phyloP scores from a whole-genome alignment of 2,113 vertebrate genomes.

The Oxygymnocypris stewartii region DNA sequence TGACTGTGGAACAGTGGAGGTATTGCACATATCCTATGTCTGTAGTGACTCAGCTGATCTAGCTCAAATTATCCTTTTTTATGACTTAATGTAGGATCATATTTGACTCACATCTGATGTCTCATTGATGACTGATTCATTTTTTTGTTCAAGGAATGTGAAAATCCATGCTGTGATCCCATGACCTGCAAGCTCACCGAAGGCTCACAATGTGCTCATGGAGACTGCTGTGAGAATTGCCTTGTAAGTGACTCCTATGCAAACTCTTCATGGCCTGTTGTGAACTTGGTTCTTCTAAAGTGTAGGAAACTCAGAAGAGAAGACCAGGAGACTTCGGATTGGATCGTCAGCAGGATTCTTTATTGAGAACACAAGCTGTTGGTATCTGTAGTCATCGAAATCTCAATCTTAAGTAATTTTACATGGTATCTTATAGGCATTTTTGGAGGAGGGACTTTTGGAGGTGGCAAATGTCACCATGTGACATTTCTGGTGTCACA shows the following conservation, averaged over 20 bases:
- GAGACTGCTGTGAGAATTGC: slow-evolving; percentile 83
- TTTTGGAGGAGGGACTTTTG: too few species aligned
- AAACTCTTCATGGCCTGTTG: too few species aligned
- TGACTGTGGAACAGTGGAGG: slow-evolving; percentile 83
- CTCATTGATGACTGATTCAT: slow-evolving; percentile 25
- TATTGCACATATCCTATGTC: slow-evolving; percentile 55
- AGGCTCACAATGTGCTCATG: slow-evolving; percentile 79
- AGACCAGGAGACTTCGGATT: too few species aligned
- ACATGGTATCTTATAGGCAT: too few species aligned
- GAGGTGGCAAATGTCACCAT: too few species aligned
- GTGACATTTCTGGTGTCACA: too few species aligned
- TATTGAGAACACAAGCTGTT: too few species aligned
- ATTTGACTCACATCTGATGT: not conserved
- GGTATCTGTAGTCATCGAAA: too few species aligned
- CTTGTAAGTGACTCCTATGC: slow-evolving; percentile 68
- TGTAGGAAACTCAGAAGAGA: too few species aligned
- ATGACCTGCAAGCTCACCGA: slow-evolving; percentile 78
- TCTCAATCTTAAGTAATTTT: too few species aligned
- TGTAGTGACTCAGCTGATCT: not conserved
- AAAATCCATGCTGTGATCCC: slow-evolving; percentile 82
- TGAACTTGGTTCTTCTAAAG: too few species aligned
- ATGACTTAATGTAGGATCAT: slow-evolving; percentile 13
- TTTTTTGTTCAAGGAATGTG: slow-evolving; percentile 76
- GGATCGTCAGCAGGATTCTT: too few species aligned
- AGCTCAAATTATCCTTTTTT: not conserved